Evolutionary conservation across 2,888 invertebrate genomes (phyloP).

Genomic region (Ectemnius continuus): DNA sequence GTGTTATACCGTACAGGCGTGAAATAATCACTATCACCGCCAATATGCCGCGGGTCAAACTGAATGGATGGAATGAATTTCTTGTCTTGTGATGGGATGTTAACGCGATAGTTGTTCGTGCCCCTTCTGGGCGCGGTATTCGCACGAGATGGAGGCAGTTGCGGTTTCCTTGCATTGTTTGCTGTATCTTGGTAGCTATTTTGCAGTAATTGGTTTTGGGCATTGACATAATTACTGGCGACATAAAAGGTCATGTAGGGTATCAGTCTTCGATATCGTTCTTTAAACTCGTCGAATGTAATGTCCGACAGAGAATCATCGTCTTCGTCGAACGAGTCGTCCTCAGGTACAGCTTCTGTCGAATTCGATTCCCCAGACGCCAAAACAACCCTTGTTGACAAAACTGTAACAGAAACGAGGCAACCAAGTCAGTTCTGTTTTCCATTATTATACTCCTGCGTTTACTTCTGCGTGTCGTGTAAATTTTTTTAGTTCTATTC

Average conservation of each 20-base stretch:
- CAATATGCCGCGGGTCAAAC: conserved; percentile 70
- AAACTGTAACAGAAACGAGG: conserved; percentile 59
- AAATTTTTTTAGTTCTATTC: too few relatives aligned
- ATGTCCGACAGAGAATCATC: conserved; percentile 57
- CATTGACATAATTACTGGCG: conserved; percentile 81
- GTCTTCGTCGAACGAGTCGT: conserved; percentile 44
- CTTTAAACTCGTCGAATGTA: conserved; percentile 80
- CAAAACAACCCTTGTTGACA: conserved; percentile 41
- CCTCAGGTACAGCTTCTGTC: conserved; percentile 38
- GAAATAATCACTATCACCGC: conserved; percentile 68
- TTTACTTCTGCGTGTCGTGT: too few relatives aligned
- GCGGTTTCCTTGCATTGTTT: conserved; percentile 19
- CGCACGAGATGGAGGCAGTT: conserved; percentile 16
- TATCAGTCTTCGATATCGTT: conserved; percentile 87
- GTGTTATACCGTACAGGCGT: conserved; percentile 67
- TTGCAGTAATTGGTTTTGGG: conserved; percentile 61
- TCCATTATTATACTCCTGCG: too few relatives aligned
- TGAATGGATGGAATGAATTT: conserved; percentile 75
- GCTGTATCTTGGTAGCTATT: conserved; percentile 25
- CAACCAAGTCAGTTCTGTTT: neutral
- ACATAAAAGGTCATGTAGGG: conserved; percentile 91
- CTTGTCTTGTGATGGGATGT: conserved; percentile 46
- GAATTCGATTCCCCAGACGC: conserved; percentile 49
- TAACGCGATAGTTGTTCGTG: conserved; percentile 32
- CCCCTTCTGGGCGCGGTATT: conserved; percentile 31